Conservation (phyloP, 2,113 vertebrate genomes). For the Lepus americanus region DNA sequence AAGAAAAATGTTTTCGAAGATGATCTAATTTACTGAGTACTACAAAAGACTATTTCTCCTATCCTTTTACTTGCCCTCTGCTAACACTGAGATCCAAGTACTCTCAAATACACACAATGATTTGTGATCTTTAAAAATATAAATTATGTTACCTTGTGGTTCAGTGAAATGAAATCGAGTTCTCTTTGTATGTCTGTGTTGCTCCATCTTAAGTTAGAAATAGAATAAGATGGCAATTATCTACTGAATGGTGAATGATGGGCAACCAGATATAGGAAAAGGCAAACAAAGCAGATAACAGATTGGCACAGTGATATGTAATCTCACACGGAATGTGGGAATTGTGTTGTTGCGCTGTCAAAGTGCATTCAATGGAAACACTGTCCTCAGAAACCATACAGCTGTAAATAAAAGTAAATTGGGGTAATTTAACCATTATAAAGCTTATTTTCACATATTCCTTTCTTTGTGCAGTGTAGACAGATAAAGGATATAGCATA, state of each 20-base stretch:
- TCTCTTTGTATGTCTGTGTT: conserved; percentile 41
- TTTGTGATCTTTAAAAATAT: conserved; percentile 47
- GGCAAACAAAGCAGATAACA: conserved; percentile 27
- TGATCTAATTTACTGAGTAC: background rate
- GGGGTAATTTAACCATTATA: conserved; percentile 63
- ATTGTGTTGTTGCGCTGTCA: conserved; percentile 67
- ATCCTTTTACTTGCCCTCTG: background rate
- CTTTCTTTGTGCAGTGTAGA: background rate
- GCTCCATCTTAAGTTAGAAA: conserved; percentile 46
- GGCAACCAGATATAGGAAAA: conserved; percentile 47
- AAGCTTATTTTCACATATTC: conserved; percentile 47
- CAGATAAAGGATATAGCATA: conserved; percentile 13
- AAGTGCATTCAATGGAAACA: conserved; percentile 68
- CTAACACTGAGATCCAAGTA: background rate
- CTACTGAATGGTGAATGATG: background rate
- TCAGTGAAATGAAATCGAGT: conserved; percentile 35
- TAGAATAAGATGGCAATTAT: conserved; percentile 70
- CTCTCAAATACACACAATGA: background rate
- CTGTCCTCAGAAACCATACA: conserved; percentile 46
- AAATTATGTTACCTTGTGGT: conserved; percentile 2
- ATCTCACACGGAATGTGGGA: conserved; percentile 30
- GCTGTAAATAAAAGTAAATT: conserved; percentile 72
- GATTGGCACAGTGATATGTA: conserved; percentile 4
- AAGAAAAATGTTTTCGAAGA: background rate
- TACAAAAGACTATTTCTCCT: background rate